Evolutionary conservation across 2,113 vertebrate genomes (phyloP).

Genomic region (Rattus rattus): DNA sequence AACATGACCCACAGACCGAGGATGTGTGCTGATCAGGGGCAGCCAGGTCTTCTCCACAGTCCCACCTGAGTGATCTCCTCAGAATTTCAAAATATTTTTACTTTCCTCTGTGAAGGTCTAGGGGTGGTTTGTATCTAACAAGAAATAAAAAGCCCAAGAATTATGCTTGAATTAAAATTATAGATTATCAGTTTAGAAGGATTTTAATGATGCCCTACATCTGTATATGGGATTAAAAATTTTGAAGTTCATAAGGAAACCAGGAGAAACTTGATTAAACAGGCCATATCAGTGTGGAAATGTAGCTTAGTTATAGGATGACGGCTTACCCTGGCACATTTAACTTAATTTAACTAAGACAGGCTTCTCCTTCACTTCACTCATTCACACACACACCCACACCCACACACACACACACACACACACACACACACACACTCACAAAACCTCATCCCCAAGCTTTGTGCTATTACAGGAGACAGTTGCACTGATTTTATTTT

Average conservation of each 20-base stretch:
- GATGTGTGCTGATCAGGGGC: background rate
- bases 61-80: background rate
- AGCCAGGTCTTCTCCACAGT: background rate
- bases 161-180: conserved; percentile 11
- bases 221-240: background rate
- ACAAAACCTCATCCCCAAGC: background rate
- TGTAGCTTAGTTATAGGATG: background rate
- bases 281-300: background rate
- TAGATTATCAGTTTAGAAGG: background rate
- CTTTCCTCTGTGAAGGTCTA: background rate
- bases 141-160: background rate
- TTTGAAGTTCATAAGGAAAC: background rate
- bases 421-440: background rate
- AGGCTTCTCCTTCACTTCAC: background rate
- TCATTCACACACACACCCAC: background rate
- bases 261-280: background rate
- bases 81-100: conserved; percentile 1
- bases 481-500: background rate
- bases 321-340: background rate
- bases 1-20: background rate
- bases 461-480: background rate
- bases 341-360: background rate
- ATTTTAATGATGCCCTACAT: conserved; percentile 2
- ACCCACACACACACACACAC: background rate
- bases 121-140: background rate